phyloP scores from a whole-genome alignment of 2,797 vertebrate genomes.

The Megaceryle alcyon region DNA sequence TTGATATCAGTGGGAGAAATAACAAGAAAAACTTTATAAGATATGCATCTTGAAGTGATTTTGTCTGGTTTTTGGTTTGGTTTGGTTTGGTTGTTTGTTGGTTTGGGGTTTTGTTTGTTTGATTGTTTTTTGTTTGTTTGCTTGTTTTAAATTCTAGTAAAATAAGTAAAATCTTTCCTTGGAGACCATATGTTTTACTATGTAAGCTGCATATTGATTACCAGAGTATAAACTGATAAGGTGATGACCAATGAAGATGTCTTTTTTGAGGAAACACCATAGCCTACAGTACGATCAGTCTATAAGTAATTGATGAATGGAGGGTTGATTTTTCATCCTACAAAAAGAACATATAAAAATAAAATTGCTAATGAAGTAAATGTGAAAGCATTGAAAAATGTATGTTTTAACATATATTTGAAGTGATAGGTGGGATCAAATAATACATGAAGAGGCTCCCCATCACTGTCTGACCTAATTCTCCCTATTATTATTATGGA shows the following conservation, averaged over 20 bases:
- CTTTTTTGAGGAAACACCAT: neutral
- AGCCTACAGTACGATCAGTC: accelerated
- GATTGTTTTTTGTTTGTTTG: no score
- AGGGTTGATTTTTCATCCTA: neutral
- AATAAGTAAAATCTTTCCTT: neutral
- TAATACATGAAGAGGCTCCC: neutral
- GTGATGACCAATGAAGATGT: neutral
- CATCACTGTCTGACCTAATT: neutral
- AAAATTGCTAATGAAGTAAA: neutral
- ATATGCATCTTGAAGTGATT: neutral
- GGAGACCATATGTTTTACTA: neutral
- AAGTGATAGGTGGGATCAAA: neutral
- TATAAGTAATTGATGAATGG: neutral
- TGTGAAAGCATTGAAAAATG: neutral
- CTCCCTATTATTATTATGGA: neutral
- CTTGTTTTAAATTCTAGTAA: no score
- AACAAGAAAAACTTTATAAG: neutral
- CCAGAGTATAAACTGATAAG: neutral
- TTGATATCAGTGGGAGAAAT: neutral
- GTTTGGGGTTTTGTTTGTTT: no score
- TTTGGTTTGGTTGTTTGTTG: no score
- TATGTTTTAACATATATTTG: neutral
- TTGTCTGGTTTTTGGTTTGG: neutral
- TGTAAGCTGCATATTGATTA: neutral
- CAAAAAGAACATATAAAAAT: neutral